Percentiles rank a stretch among this genome's conserved stretches.
Conservation (phyloP, 2,113 vertebrate species). For the Leptobrachium ailaonicum region DNA sequence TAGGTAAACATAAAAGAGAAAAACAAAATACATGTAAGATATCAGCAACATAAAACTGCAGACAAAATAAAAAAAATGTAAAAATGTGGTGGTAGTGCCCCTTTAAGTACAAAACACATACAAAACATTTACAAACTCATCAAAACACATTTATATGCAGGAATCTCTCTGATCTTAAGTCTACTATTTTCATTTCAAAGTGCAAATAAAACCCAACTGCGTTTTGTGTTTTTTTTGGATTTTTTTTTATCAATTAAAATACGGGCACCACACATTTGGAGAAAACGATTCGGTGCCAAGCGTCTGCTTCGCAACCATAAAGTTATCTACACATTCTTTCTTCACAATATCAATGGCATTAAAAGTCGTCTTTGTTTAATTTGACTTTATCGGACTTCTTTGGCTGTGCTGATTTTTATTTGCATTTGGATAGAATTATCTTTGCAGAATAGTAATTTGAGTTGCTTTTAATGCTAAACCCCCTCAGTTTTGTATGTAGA, state of each 20-base stretch:
- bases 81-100: too few species aligned
- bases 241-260: conserved; percentile 5
- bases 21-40: too few species aligned
- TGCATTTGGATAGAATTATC: conserved; percentile 11
- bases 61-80: too few species aligned
- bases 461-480: not conserved
- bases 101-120: not conserved
- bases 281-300: not conserved
- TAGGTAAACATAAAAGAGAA: too few species aligned
- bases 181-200: not conserved
- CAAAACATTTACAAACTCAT: not conserved
- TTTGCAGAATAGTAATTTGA: conserved; percentile 2
- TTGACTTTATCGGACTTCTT: not conserved
- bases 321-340: not conserved
- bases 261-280: not conserved
- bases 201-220: not conserved
- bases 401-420: conserved; percentile 6
- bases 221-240: not conserved
- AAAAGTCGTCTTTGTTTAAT: not conserved
- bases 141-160: not conserved
- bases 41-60: too few species aligned
- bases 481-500: not conserved
- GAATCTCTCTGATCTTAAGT: not conserved
- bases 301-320: not conserved
- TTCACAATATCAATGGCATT: conserved; percentile 1